Conservation (phyloP, 2,113 vertebrate species). For the Boulengeromyrus knoepffleri region DNA sequence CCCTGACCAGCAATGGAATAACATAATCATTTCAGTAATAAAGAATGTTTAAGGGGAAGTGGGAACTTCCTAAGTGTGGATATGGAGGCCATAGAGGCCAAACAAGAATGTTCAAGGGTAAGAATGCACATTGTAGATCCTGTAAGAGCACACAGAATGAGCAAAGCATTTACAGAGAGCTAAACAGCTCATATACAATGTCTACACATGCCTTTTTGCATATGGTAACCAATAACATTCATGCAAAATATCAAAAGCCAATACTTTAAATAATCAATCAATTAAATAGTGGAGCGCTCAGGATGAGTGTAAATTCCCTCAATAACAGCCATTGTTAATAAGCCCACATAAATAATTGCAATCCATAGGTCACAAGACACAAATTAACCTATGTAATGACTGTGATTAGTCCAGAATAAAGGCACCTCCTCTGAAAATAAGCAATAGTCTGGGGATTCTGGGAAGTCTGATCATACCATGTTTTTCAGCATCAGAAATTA, state of each 20-base stretch:
- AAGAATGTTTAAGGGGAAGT: neutral
- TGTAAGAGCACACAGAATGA: neutral
- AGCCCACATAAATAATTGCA: neutral
- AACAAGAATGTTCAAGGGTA: neutral
- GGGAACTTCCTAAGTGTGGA: neutral
- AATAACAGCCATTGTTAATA: neutral
- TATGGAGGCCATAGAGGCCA: neutral
- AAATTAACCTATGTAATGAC: neutral
- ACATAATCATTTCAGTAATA: neutral
- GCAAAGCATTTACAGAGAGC: neutral
- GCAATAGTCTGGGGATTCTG: neutral
- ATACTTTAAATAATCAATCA: neutral
- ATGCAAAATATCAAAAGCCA: neutral
- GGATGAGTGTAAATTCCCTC: neutral
- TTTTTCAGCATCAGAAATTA: neutral
- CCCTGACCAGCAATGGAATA: constrained; percentile 54
- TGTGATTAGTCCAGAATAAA: neutral
- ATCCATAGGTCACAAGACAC: neutral
- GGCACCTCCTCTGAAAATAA: neutral
- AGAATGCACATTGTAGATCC: neutral
- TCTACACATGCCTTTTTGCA: neutral
- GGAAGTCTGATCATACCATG: neutral
- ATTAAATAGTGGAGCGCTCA: neutral
- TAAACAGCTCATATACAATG: neutral
- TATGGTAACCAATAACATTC: neutral